Evolutionary conservation across 1,140 invertebrate genomes (phyloP).

Genomic region (Prorops nasuta): DNA sequence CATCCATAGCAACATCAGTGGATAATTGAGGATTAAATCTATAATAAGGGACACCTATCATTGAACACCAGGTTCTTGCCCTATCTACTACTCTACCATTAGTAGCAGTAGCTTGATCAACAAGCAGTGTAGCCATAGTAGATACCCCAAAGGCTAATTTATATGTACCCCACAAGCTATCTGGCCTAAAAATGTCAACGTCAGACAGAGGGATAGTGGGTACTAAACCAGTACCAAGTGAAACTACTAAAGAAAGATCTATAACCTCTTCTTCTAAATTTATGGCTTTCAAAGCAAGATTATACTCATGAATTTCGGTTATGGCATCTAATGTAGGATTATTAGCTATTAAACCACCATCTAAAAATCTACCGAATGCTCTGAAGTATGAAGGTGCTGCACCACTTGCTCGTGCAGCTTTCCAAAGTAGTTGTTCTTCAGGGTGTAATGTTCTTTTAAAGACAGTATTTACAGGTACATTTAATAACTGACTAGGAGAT

Average conservation of each 20-base stretch:
- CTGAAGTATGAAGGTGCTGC: slow-evolving; percentile 95
- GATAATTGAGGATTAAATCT: slow-evolving; percentile 80
- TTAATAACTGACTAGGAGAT: slow-evolving; percentile 66
- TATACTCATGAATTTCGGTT: slow-evolving; percentile 91
- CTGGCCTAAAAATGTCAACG: slow-evolving; percentile 83
- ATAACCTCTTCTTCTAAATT: slow-evolving; percentile 60
- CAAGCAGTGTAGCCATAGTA: slow-evolving; percentile 68
- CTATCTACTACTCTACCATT: slow-evolving; percentile 91
- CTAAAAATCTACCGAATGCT: slow-evolving; percentile 79
- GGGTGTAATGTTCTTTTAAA: slow-evolving; percentile 58
- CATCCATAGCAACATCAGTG: slow-evolving; percentile 83
- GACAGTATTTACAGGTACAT: slow-evolving; percentile 39
- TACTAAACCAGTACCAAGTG: slow-evolving; percentile 72
- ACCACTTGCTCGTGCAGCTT: slow-evolving; percentile 84
- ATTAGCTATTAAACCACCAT: slow-evolving; percentile 95
- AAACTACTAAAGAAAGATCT: slow-evolving; percentile 66
- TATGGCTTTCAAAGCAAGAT: slow-evolving; percentile 70
- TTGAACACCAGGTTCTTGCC: slow-evolving; percentile 85
- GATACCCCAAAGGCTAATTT: slow-evolving; percentile 75
- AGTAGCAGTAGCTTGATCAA: slow-evolving; percentile 76
- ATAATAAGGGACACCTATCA: slow-evolving; percentile 83
- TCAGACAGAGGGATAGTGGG: slow-evolving; percentile 68
- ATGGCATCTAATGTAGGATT: slow-evolving; percentile 94
- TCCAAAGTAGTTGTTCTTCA: slow-evolving; percentile 81
- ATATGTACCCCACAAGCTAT: slow-evolving; percentile 78